Evolutionary conservation across 2,797 vertebrate genomes (phyloP), one percentile per base, ranked within the genome.

Genomic region (Helostoma temminkii): DNA sequence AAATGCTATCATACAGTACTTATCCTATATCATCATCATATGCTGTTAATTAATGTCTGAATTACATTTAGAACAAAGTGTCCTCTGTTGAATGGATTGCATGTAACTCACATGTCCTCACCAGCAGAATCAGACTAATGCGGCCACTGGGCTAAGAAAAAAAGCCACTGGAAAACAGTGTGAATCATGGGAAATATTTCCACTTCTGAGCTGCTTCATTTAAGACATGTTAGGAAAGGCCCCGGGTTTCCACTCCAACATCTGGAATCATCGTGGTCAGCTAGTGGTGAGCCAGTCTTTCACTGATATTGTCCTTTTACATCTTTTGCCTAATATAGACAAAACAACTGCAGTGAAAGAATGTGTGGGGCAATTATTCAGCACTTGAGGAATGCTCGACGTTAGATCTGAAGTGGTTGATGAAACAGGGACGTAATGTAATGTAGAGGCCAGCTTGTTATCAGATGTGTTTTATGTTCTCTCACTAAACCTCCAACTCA

Each of bases 311-410:
- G 78, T 76, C 76, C 70, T 53, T 49, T 59, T 14, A 19, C 73
- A 36, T 71, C 76, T 72, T 58, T 66, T 48, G 11, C 83, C 88
- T 76, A 88, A 92, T 92, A 90, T 81, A 89, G 88, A 84, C 82
- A 80, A 82, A 86, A 81, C 53, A 68, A 66, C 54, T 42, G 56
- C 10, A 6, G 32, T 14, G 41, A 67, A 66, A 79, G 67, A 74
- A 78, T 45, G 61, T 2, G 15, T 14, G 30, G 48, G 1, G 1
- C 62, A 74, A 69, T 78, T 66, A 71, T 62, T n/a, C 55, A 24
- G 16, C 36, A 52, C 71, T 61, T 43, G 52, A 72, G 69, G 68
- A 74, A 73, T 59, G 69, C 41, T 32, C 14, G 19, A 48, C 9
- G 28, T 58, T 34, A 21, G 37, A 71, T 64, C 26, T 55, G n/a